Evolutionary conservation across 2,888 invertebrate genomes (phyloP).

Genomic region (Oligia fasciuncula): DNA sequence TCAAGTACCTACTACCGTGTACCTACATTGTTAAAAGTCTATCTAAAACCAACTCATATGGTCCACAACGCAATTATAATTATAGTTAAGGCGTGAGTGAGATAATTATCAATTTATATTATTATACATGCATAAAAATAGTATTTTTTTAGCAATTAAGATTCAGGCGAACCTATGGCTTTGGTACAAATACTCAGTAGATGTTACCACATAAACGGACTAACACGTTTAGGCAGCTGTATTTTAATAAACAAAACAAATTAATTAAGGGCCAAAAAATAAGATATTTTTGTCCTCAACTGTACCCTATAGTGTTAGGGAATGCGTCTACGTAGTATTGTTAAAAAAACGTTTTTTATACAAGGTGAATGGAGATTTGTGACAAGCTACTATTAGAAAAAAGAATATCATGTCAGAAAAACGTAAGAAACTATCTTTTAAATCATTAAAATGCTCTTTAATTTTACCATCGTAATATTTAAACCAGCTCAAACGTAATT

Average conservation of each 20-base stretch:
- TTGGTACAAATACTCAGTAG: slow-evolving; percentile 89
- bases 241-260: slow-evolving; percentile 64
- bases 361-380: slow-evolving; percentile 35
- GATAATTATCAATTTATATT: slow-evolving; percentile 70
- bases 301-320: slow-evolving; percentile 58
- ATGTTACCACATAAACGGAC: slow-evolving; percentile 80
- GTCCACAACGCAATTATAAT: slow-evolving; percentile 74
- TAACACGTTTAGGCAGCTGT: slow-evolving; percentile 76
- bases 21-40: slow-evolving; percentile 39
- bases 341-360: slow-evolving; percentile 44
- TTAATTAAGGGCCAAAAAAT: slow-evolving; percentile 66
- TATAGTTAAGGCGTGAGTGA: slow-evolving; percentile 82
- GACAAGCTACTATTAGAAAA: neutral
- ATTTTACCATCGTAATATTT: neutral
- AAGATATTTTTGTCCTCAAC: slow-evolving; percentile 64
- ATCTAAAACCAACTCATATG: slow-evolving; percentile 57
- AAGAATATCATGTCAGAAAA: neutral
- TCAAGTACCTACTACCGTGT: slow-evolving; percentile 36
- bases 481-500: neutral
- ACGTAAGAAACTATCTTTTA: neutral
- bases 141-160: slow-evolving; percentile 75
- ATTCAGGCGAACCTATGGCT: slow-evolving; percentile 77
- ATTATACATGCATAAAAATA: slow-evolving; percentile 62
- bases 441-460: neutral
- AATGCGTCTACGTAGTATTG: slow-evolving; percentile 33